Conservation (phyloP, 2,888 invertebrate genomes). For the Oxyteleia sp. region DNA sequence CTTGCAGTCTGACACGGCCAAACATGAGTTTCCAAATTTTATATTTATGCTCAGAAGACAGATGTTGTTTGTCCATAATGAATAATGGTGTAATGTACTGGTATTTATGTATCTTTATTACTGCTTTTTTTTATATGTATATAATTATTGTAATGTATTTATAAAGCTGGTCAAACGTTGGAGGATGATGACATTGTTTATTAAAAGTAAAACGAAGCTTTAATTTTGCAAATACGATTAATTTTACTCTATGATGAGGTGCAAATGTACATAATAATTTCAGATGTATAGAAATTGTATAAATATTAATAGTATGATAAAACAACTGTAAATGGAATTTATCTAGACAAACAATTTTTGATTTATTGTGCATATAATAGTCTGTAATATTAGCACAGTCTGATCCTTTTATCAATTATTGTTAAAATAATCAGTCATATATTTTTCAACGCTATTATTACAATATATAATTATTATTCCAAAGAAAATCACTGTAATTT, state of each 20-base stretch:
- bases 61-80: not conserved
- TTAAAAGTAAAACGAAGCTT: constrained; percentile 18
- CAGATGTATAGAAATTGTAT: constrained; percentile 1
- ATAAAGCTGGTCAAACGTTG: not conserved
- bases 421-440: too few species aligned
- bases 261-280: not conserved
- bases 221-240: constrained; percentile 1
- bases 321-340: constrained; percentile 7
- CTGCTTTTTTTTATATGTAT: not conserved
- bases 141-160: constrained; percentile 8
- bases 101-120: too few species aligned
- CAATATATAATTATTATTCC: too few species aligned
- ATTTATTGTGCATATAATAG: too few species aligned
- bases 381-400: too few species aligned
- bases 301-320: constrained; percentile 5
- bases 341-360: not conserved
- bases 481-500: too few species aligned
- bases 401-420: too few species aligned
- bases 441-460: too few species aligned
- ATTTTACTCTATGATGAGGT: not conserved
- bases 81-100: not conserved
- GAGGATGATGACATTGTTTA: not conserved
- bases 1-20: constrained; percentile 35
- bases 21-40: constrained; percentile 47
- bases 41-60: constrained; percentile 53